phyloP scores from a whole-genome alignment of 2,888 invertebrate genomes.

The Noctua pronuba region DNA sequence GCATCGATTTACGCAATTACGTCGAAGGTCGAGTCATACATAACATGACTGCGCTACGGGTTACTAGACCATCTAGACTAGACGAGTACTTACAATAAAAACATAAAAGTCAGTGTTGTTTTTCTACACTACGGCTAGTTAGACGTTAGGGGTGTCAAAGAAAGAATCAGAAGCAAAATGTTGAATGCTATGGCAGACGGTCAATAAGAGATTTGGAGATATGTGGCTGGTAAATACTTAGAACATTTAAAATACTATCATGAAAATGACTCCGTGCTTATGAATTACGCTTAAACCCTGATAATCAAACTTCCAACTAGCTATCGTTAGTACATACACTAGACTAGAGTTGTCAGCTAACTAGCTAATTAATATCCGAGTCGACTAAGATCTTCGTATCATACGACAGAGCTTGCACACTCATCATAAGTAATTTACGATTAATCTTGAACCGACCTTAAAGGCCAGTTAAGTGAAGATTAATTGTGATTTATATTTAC shows the following conservation, averaged over 20 bases:
- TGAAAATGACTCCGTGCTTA: not conserved
- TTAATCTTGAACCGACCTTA: slow-evolving; percentile 21
- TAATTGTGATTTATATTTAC: slow-evolving; percentile 33
- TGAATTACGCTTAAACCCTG: slow-evolving; percentile 5
- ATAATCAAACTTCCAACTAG: slow-evolving; percentile 1
- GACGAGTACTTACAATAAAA: not conserved
- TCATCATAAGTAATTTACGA: slow-evolving; percentile 18
- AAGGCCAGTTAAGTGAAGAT: slow-evolving; percentile 20
- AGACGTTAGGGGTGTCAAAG: not conserved
- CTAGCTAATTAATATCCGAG: slow-evolving; percentile 6
- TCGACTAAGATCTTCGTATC: not conserved
- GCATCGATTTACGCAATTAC: slow-evolving; percentile 51
- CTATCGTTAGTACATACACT: not conserved
- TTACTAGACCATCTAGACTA: slow-evolving; percentile 6
- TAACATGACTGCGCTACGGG: slow-evolving; percentile 15
- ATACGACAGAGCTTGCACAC: not conserved
- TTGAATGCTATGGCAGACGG: not conserved
- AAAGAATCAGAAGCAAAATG: not conserved
- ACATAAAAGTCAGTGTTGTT: not conserved
- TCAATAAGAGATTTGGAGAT: not conserved
- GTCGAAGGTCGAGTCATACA: slow-evolving; percentile 46
- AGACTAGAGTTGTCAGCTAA: slow-evolving; percentile 12
- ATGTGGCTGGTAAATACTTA: not conserved
- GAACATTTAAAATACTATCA: not conserved
- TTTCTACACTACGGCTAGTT: not conserved